Base-by-base conservation (phyloP, 2,888 invertebrate species). In the Ormyrus rosae region DNA sequence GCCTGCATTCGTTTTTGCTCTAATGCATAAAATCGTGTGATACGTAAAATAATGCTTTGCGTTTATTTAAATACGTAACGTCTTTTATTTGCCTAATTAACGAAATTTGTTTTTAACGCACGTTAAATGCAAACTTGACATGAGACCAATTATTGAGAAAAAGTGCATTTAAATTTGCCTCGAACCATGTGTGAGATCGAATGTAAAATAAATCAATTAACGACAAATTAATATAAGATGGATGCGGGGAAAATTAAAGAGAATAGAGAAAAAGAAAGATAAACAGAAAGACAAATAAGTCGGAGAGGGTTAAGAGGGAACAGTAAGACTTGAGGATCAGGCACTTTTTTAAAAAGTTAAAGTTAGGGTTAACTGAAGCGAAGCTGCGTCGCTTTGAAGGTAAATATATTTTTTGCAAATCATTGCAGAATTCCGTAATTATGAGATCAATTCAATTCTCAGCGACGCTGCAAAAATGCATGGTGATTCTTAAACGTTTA, bases 301-400 rank as follows among this genome's bases (percentile, higher is more conserved):
- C 3, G 9, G 9, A 67, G n/a, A 55, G 61, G n/a, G 56, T 69
- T 67, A 51, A 64, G 58, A 58, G 64, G 64, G 60, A 51, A 75
- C 58, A 72, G n/a, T 64, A 70, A 58, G 63, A 58, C 19, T 7
- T 50, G 19, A 75, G 65, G 73, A 76, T 51, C 50, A 70, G 77
- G 58, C 56, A 69, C 55, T 70, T 78, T 78, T 61, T 68, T 70
- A 64, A 70, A 70, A 56, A n/a, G 55, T 73, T 58, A 70, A 64
- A 46, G 73, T 92, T 91, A 85, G 91, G 88, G 81, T 90, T 87
- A 11, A 89, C 87, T 1, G 90, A 88, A 7, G 89, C 89, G 87
- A 85, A 0, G 88, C 87, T 34, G 88, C 87, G 48, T 88, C 86
- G 11, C 91, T 89, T 34, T 89, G 85, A 83, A 86, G 86, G 73